Base-by-base conservation (phyloP, 2,797 vertebrate genomes). In the Pteropus rufus region DNA sequence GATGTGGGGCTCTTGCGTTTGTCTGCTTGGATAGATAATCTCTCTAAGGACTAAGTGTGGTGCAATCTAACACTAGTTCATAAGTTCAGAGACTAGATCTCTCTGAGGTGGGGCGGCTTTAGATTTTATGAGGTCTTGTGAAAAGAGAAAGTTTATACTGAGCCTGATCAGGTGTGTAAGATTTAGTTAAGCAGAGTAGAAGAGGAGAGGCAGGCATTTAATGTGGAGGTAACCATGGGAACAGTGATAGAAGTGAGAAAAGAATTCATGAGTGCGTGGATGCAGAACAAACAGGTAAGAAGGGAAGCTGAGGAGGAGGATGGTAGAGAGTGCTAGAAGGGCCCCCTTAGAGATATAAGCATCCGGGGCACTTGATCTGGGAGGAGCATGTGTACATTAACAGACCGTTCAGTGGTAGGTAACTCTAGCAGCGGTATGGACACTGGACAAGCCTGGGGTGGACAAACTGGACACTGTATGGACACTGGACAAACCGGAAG, bases 131-230 rank as follows among this genome's bases (percentile, higher is more conserved):
- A 79, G 21, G 41, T 46, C 94, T 87, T 52, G 15, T 70, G 80
- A 56, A 60, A 54, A 94, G 65, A 88, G 86, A 16, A 90, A 80
- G 39, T 86, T 80, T 84, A 18, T 84, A 14, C 65, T 34, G 54
- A 81, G 67, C 60, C 52, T 76, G 26, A 41, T 95, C n/a, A 60
- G 75, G 67, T 92, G 44, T 90, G n/a, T 44, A 46, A 72, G 77
- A 95, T 95, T 90, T 85, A 84, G 81, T 81, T 91, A 92, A 92
- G 76, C 41, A 67, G 73, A n/a, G n/a, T n/a, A 21, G 49, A 80
- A 62, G 84, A 81, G 56, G 11, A 86, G 29, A 90, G 72, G 36
- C 8, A 56, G 41, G 67, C 21, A 52, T 62, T 90, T 54, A 21
- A 70, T 26, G 36, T 56, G 60, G 36, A 89, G 46, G 90, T 94